These are phyloP conservation scores for Taeniopygia guttata DNA, from an alignment of 2,797 vertebrate genomes.

Conservation along the genomic window DNA sequence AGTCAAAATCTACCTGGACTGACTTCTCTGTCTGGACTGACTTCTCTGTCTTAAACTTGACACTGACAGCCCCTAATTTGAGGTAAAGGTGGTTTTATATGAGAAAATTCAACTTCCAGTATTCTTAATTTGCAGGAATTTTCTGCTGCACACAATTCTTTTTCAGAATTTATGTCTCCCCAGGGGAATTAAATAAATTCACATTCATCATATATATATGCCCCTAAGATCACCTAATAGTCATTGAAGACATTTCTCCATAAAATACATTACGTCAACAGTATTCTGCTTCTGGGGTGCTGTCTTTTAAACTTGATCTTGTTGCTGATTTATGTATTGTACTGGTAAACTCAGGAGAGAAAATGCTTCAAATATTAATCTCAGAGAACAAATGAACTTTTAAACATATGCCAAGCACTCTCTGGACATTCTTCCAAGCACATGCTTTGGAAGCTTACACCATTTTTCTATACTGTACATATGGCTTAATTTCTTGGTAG, in stretches of 20 bases:
- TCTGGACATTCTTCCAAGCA: too few relatives aligned
- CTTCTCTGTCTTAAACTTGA: neutral
- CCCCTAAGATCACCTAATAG: neutral
- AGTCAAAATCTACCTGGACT: neutral
- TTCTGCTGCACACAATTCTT: neutral
- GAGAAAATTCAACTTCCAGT: neutral
- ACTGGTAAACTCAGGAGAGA: neutral
- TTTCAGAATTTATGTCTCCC: neutral
- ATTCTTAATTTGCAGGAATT: neutral
- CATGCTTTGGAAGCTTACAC: neutral
- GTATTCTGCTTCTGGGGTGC: neutral
- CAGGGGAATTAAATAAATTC: neutral
- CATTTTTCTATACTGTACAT: neutral
- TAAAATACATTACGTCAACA: neutral
- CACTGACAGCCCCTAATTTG: neutral
- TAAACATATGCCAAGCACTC: neutral
- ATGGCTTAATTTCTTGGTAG: neutral
- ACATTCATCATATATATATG: neutral
- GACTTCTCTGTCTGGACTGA: neutral
- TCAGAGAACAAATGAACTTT: neutral
- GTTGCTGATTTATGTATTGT: neutral
- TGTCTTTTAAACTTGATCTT: neutral
- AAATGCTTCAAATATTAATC: neutral
- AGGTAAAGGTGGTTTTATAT: neutral
- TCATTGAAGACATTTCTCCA: neutral